Percentiles rank a stretch among this genome's conserved stretches.
These are phyloP conservation scores for Podocnemis expansa DNA, from an alignment of 2,113 vertebrate species.

Conservation along the genomic window DNA sequence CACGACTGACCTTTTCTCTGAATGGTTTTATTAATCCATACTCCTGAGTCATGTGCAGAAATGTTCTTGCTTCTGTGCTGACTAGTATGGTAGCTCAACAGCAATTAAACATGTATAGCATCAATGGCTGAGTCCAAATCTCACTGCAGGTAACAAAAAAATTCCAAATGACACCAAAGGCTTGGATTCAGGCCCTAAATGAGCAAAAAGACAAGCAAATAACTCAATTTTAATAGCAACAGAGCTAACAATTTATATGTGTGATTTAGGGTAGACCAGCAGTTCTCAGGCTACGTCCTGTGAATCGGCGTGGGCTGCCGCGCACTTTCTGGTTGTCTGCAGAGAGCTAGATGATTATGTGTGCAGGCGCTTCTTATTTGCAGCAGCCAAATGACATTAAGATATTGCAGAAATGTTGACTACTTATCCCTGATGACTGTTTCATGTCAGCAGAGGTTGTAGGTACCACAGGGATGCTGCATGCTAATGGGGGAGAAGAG, in stretches of 20 bases:
- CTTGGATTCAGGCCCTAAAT: background rate
- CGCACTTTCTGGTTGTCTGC: background rate
- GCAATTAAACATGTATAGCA: background rate
- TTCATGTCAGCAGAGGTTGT: background rate
- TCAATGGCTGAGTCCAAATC: background rate
- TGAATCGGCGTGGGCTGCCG: background rate
- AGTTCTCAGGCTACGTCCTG: background rate
- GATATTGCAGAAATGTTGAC: background rate
- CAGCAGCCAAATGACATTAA: background rate
- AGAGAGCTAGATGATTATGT: background rate
- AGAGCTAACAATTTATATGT: background rate
- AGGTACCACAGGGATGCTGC: background rate
- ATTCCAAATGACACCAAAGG: background rate
- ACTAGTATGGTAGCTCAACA: background rate
- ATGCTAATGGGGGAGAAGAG: background rate
- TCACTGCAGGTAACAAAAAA: background rate
- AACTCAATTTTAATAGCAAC: background rate
- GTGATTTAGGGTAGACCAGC: background rate
- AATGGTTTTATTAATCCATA: constrained; percentile 26
- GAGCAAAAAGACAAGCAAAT: background rate
- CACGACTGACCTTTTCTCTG: constrained; percentile 46
- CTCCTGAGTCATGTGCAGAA: background rate
- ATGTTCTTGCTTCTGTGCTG: background rate
- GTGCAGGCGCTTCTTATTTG: constrained; percentile 14
- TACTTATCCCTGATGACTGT: constrained; percentile 8